Conservation (phyloP, 2,888 invertebrate species). For the Altica lythri region DNA sequence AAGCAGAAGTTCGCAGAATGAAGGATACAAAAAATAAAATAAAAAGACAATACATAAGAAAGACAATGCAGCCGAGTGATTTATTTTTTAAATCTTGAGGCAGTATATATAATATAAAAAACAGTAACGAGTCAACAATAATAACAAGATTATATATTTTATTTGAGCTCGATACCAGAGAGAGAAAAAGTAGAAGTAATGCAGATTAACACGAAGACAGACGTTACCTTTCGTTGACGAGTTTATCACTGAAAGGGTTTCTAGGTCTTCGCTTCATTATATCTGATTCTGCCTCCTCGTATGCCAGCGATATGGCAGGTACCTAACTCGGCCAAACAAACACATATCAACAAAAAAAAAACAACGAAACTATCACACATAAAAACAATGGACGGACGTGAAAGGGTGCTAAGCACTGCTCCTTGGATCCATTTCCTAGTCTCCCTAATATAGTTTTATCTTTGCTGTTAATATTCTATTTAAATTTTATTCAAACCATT, state of each 20-base stretch:
- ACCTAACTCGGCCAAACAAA: constrained; percentile 67
- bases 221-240: constrained; percentile 95
- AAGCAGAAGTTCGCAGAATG: constrained; percentile 46
- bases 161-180: constrained; percentile 26
- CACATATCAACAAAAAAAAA: constrained; percentile 55
- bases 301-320: constrained; percentile 97
- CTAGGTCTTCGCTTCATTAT: constrained; percentile 98
- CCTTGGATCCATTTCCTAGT: constrained; percentile 48
- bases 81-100: constrained; percentile 33
- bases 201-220: constrained; percentile 29
- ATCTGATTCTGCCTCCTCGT: constrained; percentile 97
- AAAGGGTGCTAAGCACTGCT: constrained; percentile 49
- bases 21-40: constrained; percentile 28
- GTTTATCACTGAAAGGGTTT: constrained; percentile 96
- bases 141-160: too few species aligned
- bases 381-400: constrained; percentile 39
- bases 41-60: constrained; percentile 21
- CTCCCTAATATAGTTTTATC: constrained; percentile 32
- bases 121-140: constrained; percentile 25
- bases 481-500: neutral
- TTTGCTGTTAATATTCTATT: constrained; percentile 20
- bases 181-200: too few species aligned
- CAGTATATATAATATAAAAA: constrained; percentile 25
- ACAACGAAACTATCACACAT: constrained; percentile 35
- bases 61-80: constrained; percentile 33